Conservation (phyloP, 1,140 invertebrate genomes). For the Trinorchestia longiramus region DNA sequence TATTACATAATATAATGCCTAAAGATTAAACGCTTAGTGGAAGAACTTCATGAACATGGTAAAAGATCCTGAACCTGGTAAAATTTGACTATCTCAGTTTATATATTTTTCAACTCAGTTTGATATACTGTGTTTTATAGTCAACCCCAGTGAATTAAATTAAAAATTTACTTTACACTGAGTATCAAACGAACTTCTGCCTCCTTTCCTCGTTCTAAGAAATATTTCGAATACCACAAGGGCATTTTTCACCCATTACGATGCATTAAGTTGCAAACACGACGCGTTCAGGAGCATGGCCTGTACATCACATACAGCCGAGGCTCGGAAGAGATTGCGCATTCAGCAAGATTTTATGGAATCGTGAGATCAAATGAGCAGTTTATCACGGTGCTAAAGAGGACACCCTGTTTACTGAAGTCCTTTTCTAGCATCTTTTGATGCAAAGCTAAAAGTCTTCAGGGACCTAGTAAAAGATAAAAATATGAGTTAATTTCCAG, state of each 20-base stretch:
- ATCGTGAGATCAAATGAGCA: not conserved
- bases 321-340: not conserved
- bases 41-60: too few species aligned
- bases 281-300: not conserved
- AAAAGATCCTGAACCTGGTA: too few species aligned
- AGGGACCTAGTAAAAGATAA: not conserved
- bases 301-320: not conserved
- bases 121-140: too few species aligned
- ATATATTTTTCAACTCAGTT: too few species aligned
- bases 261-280: too few species aligned
- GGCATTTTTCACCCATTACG: not conserved
- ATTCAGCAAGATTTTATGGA: not conserved
- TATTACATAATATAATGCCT: too few species aligned
- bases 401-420: not conserved
- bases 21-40: too few species aligned
- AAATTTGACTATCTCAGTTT: too few species aligned
- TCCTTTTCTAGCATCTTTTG: not conserved
- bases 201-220: too few species aligned
- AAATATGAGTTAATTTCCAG: not conserved
- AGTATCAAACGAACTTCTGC: too few species aligned
- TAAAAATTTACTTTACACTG: too few species aligned
- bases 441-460: not conserved
- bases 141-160: too few species aligned
- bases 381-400: not conserved
- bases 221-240: not conserved